Evolutionary conservation across 2,888 invertebrate species (phyloP), one percentile per base, ranked within the genome.

Genomic region (Aporophyla nigra): DNA sequence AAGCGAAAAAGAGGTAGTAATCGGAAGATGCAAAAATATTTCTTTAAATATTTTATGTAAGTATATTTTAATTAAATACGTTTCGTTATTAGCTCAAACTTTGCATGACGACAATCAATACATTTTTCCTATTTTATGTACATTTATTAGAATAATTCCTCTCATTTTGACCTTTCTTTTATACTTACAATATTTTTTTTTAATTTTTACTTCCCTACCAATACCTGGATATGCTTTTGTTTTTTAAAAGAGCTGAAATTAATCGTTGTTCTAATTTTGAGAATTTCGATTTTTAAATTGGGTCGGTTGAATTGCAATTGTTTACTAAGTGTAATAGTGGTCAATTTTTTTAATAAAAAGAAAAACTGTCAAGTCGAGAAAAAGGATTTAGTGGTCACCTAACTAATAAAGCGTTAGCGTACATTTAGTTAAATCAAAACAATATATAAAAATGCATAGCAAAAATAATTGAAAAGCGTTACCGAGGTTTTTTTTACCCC

Each of bases 151-250:
- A 93, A 95, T 96, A 96, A 93, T 96, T 96, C 96, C 96, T 96
- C 96, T 96, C 96, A 93, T 96, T 93, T 96, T 96, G 96, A 96
- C 96, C 96, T 96, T 96, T 96, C 93, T 88, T 93, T 93, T 93
- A 93, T 93, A 94, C 92, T 95, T 96, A 96, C 92, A 92, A 86
- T 88, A 79, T 86, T 93, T 92, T 92, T 75, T 56, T 91, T 89
- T 89, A 88, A 89, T 91, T 90, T 90, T 89, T 89, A 92, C 90
- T 90, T 86, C 71, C 90, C 93, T 95, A 95, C 90, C 90, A 86
- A 91, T 89, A 91, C 84, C 90, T 90, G 93, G 96, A 96, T 96
- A 96, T 96, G 95, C 95, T 86, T 93, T 92, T 88, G 90, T 90
- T 89, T 83, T 82, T 74, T 82, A 70, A 86, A 86, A 86, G 59